phyloP scores from a whole-genome alignment of 1,140 invertebrate genomes.

The Drosophila albomicans region DNA sequence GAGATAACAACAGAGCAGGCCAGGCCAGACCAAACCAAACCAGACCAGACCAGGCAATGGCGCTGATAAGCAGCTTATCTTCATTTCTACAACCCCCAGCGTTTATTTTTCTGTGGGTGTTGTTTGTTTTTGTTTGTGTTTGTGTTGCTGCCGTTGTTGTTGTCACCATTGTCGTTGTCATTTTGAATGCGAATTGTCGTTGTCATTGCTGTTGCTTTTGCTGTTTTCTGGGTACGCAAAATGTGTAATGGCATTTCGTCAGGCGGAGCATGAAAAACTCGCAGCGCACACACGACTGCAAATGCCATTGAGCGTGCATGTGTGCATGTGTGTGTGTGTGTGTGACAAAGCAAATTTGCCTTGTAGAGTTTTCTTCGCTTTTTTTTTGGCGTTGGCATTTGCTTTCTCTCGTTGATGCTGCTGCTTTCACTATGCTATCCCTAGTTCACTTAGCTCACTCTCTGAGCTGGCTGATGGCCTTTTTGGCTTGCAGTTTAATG shows the following conservation, averaged over 20 bases:
- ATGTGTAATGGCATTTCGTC: conserved; percentile 83
- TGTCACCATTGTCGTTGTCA: conserved; percentile 70
- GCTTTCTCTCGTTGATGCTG: not conserved
- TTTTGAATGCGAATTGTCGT: conserved; percentile 77
- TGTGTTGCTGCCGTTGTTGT: conserved; percentile 35
- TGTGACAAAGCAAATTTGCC: conserved; percentile 62
- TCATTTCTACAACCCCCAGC: conserved; percentile 80
- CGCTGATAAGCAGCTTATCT: conserved; percentile 83
- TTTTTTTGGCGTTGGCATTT: conserved; percentile 42
- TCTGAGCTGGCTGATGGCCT: conserved; percentile 11
- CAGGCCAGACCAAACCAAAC: conserved; percentile 3
- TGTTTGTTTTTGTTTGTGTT: conserved; percentile 68
- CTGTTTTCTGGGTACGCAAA: conserved; percentile 72
- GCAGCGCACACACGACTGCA: conserved; percentile 37
- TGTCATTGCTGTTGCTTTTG: conserved; percentile 45
- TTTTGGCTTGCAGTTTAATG: conserved; percentile 72
- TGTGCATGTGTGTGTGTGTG: conserved; percentile 33
- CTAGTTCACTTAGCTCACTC: not conserved
- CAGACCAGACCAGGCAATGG: conserved; percentile 67
- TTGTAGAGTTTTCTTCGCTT: conserved; percentile 10
- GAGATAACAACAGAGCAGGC: conserved; percentile 22
- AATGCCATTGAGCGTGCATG: conserved; percentile 5
- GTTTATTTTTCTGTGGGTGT: conserved; percentile 71
- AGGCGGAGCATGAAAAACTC: conserved; percentile 77
- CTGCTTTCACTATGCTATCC: not conserved